Conservation (phyloP, 2,888 invertebrate genomes). For the Ochropleura plecta region DNA sequence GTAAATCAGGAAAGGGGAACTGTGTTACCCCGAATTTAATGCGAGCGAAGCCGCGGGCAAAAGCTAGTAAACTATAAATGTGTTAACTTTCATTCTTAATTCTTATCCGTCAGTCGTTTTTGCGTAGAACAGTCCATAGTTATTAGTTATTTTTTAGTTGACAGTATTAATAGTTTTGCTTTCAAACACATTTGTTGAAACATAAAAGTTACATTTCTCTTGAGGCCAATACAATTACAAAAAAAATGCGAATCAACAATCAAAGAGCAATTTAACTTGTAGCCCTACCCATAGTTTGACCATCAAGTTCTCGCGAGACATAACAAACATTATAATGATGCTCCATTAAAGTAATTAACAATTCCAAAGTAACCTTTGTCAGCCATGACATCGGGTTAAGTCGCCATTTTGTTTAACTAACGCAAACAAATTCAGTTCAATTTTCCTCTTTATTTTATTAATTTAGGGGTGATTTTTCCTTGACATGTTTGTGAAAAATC, state of each 20-base stretch:
- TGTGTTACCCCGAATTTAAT: too few species aligned
- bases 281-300: slow-evolving; percentile 5
- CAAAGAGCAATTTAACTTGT: slow-evolving; percentile 1
- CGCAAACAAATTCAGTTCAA: slow-evolving; percentile 36
- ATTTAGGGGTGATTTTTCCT: slow-evolving; percentile 28
- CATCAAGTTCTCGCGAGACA: slow-evolving; percentile 24
- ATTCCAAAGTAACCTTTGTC: slow-evolving; percentile 71
- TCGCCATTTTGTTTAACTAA: slow-evolving; percentile 38
- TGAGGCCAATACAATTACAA: slow-evolving; percentile 3
- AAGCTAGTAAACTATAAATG: background rate
- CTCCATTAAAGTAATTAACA: slow-evolving; percentile 74
- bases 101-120: background rate
- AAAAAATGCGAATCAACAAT: slow-evolving; percentile 22
- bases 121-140: background rate
- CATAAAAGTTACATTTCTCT: background rate
- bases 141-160: too few species aligned
- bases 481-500: slow-evolving; percentile 7
- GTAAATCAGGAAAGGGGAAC: too few species aligned
- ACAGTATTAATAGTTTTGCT: background rate
- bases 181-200: background rate
- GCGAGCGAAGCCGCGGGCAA: too few species aligned
- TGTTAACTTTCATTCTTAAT: background rate
- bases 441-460: slow-evolving; percentile 25
- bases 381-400: slow-evolving; percentile 63
- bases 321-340: slow-evolving; percentile 52